These are phyloP conservation scores for Harpagoxenus sublaevis DNA, from an alignment of 2,888 invertebrate species.

Conservation along the genomic window DNA sequence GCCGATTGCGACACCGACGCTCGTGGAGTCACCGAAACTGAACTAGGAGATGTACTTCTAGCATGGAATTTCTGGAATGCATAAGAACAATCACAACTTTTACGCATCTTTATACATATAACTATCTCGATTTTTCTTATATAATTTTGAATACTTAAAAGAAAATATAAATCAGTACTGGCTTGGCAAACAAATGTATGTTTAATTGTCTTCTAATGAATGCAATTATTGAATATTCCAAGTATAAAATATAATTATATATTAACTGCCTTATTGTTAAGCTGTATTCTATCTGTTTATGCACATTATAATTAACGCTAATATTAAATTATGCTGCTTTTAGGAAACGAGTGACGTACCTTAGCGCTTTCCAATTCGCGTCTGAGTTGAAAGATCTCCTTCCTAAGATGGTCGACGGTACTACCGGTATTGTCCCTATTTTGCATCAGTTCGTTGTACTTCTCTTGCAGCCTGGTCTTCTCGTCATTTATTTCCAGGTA, in stretches of 20 bases:
- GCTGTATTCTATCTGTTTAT: background rate
- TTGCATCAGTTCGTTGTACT: conserved; percentile 79
- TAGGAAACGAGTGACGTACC: conserved; percentile 68
- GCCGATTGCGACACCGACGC: conserved; percentile 30
- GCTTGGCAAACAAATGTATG: background rate
- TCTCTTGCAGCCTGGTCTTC: conserved; percentile 78
- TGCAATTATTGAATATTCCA: background rate
- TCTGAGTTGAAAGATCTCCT: conserved; percentile 81
- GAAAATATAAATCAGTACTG: background rate
- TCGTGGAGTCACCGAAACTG: conserved; percentile 61
- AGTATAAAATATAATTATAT: background rate
- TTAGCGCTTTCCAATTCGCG: conserved; percentile 79
- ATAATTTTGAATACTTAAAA: background rate
- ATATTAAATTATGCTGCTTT: background rate
- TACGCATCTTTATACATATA: background rate
- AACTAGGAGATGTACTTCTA: conserved; percentile 64
- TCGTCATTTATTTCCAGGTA: conserved; percentile 78
- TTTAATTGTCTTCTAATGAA: background rate
- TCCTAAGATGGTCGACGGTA: conserved; percentile 79
- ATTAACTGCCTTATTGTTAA: background rate
- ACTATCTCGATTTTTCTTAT: background rate
- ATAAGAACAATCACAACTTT: background rate
- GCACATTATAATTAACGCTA: background rate
- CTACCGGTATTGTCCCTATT: conserved; percentile 73
- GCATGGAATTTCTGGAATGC: conserved; percentile 70